Percentiles rank a stretch among this genome's conserved stretches.
These are phyloP conservation scores for Melanotaenia duboulayi DNA, from an alignment of 2,113 vertebrate species.

Conservation along the genomic window DNA sequence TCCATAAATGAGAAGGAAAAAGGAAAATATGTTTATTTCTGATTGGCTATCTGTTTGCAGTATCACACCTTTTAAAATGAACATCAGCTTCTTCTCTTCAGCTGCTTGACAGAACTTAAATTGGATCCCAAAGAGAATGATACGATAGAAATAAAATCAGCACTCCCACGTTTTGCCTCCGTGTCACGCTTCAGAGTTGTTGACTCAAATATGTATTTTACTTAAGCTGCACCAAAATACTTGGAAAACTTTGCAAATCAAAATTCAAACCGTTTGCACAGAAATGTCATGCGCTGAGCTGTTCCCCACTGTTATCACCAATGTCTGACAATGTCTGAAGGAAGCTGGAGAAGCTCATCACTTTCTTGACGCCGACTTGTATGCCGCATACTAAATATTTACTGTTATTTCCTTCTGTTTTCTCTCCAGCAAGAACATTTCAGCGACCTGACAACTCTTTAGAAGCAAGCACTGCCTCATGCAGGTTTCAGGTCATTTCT, in stretches of 20 bases:
- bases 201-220: constrained; percentile 50
- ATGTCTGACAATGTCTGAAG: constrained; percentile 35
- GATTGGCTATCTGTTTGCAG: constrained; percentile 67
- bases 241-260: constrained; percentile 44
- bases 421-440: neutral
- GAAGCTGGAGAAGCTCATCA: constrained; percentile 18
- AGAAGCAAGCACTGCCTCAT: constrained; percentile 10
- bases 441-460: neutral
- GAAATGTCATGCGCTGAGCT: constrained; percentile 33
- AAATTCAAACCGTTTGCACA: constrained; percentile 21
- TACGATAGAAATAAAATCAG: constrained; percentile 59
- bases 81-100: constrained; percentile 71
- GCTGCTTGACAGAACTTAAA: constrained; percentile 74
- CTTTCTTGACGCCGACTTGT: constrained; percentile 11
- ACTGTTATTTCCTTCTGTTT: constrained; percentile 1
- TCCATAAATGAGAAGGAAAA: constrained; percentile 44
- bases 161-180: constrained; percentile 45
- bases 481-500: constrained; percentile 41
- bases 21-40: constrained; percentile 43
- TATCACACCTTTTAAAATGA: constrained; percentile 58
- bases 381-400: constrained; percentile 12
- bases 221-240: constrained; percentile 31
- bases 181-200: constrained; percentile 30
- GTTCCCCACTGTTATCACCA: constrained; percentile 42
- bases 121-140: constrained; percentile 67